These are phyloP conservation scores for Lipophrys pholis DNA, from an alignment of 2,113 vertebrate species.

Conservation along the genomic window DNA sequence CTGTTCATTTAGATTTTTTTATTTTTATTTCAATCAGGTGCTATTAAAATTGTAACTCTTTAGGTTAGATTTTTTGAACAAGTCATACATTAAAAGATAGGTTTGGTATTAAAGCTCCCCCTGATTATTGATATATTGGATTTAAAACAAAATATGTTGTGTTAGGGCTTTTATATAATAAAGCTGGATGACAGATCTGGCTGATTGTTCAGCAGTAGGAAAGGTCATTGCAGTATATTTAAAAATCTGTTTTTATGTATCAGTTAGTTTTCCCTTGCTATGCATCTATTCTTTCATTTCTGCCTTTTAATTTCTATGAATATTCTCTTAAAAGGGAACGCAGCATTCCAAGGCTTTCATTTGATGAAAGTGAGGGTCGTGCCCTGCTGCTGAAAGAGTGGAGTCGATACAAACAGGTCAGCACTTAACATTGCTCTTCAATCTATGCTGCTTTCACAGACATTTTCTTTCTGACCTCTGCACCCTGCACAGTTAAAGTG, in stretches of 20 bases:
- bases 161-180: background rate
- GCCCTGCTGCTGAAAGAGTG: constrained; percentile 91
- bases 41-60: no score
- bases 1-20: no score
- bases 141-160: background rate
- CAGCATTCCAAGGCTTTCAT: constrained; percentile 66
- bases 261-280: background rate
- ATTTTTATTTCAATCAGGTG: no score
- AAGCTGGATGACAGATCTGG: background rate
- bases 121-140: background rate
- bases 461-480: constrained; percentile 14
- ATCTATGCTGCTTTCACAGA: constrained; percentile 18
- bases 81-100: no score
- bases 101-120: no score
- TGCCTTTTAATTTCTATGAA: constrained; percentile 12
- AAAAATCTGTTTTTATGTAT: background rate
- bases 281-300: background rate
- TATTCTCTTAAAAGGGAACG: constrained; percentile 82
- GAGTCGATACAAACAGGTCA: constrained; percentile 86
- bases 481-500: background rate
- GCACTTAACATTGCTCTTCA: background rate
- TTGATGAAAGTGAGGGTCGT: constrained; percentile 88
- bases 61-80: no score
- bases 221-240: background rate
- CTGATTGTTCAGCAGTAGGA: background rate